These are phyloP conservation scores for Myiopsitta monachus DNA, from an alignment of 2,113 vertebrate genomes.

Conservation along the genomic window DNA sequence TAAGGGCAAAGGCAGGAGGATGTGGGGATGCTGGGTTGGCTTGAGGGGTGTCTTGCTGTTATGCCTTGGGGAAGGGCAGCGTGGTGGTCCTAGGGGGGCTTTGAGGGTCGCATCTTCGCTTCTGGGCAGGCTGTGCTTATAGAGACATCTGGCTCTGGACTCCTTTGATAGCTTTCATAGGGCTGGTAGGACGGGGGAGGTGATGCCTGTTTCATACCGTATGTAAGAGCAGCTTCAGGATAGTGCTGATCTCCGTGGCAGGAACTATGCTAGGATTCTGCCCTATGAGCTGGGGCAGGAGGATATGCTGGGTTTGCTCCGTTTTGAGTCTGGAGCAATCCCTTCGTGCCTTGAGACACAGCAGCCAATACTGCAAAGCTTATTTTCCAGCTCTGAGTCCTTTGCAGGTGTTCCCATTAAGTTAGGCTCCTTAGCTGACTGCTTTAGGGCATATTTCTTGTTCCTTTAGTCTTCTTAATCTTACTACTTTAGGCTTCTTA, in stretches of 20 bases:
- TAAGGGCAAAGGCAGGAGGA: not conserved
- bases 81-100: not conserved
- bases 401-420: constrained; percentile 47
- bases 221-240: not conserved
- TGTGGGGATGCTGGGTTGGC: no score
- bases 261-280: not conserved
- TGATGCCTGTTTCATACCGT: not conserved
- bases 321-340: not conserved
- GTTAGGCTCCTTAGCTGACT: constrained; percentile 28
- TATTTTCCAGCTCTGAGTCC: constrained; percentile 27
- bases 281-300: not conserved
- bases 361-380: not conserved
- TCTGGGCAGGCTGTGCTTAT: not conserved
- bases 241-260: not conserved
- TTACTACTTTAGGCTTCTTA: constrained; percentile 58
- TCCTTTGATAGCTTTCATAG: not conserved
- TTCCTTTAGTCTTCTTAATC: constrained; percentile 52
- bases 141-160: not conserved
- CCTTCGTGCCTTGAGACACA: not conserved
- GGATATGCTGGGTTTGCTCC: not conserved
- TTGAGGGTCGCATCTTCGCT: not conserved
- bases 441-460: constrained; percentile 34
- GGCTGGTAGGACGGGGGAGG: not conserved
- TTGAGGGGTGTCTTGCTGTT: not conserved
- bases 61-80: not conserved